A percentile compares a stretch with the other conserved stretches of the same genome.
These are phyloP conservation scores for Camponotus pennsylvanicus DNA, from an alignment of 1,140 invertebrate species.

Conservation along the genomic window DNA sequence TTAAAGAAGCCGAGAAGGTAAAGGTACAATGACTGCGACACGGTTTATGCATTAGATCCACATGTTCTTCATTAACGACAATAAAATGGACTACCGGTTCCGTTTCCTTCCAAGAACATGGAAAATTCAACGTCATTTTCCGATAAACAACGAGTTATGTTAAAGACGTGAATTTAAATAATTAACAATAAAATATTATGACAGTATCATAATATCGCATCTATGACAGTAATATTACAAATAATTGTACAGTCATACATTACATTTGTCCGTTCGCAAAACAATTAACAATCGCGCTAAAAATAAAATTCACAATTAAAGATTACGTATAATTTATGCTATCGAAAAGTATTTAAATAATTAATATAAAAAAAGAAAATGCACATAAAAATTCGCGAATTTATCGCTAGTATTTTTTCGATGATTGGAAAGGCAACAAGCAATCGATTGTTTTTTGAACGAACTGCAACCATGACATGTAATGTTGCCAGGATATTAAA, in stretches of 20 bases:
- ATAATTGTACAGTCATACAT: neutral
- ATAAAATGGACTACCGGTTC: constrained; percentile 75
- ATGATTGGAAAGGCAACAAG: neutral
- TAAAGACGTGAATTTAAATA: constrained; percentile 1
- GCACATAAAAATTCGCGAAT: neutral
- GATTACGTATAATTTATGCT: neutral
- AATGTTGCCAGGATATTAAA: constrained; percentile 44
- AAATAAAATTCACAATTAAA: neutral
- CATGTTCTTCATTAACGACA: constrained; percentile 82
- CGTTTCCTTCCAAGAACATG: constrained; percentile 67
- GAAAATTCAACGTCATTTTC: constrained; percentile 60
- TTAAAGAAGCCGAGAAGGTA: constrained; percentile 78
- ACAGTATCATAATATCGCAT: neutral
- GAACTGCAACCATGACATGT: neutral
- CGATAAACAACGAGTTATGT: constrained; percentile 40
- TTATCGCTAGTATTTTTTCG: neutral
- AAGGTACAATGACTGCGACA: constrained; percentile 76
- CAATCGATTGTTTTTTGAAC: neutral
- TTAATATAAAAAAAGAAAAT: constrained; percentile 2
- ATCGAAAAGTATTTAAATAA: neutral
- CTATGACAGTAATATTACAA: neutral
- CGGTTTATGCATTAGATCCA: constrained; percentile 83
- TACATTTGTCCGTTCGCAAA: neutral
- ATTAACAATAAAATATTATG: neutral
- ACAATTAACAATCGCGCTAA: neutral